phyloP scores from a whole-genome alignment of 2,113 vertebrate species.

The Axis porcinus region DNA sequence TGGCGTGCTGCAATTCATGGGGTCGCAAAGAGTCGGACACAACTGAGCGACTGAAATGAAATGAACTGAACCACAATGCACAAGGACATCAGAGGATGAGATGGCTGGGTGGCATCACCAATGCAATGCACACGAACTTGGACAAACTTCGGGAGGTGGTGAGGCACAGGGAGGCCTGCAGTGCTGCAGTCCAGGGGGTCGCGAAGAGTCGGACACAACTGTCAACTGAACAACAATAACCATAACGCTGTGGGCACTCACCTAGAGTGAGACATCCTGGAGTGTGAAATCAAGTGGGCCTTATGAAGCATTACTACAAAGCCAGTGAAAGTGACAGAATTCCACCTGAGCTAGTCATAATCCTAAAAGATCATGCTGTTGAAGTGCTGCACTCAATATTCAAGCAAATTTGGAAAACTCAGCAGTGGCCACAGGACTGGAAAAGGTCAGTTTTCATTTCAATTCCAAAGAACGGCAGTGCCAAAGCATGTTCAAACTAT shows the following conservation, averaged over 20 bases:
- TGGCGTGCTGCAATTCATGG: too few relatives aligned
- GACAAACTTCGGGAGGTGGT: background rate
- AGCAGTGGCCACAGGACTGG: background rate
- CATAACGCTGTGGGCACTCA: background rate
- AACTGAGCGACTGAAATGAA: too few relatives aligned
- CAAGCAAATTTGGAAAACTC: background rate
- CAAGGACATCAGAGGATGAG: background rate
- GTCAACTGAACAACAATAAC: background rate
- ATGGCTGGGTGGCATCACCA: background rate
- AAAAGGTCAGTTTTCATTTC: background rate
- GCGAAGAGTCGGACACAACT: background rate
- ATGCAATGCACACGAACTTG: background rate
- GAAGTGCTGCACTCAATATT: background rate
- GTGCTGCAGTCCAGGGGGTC: background rate
- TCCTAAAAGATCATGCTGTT: background rate
- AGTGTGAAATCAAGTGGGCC: background rate
- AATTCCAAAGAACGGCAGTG: background rate
- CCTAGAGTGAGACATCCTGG: background rate
- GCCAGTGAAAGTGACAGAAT: background rate
- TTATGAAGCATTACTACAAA: background rate
- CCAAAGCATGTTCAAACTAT: background rate
- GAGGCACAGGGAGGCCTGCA: background rate
- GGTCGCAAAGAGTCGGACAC: too few relatives aligned
- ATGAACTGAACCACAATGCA: background rate
- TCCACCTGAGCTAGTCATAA: background rate